A percentile compares a stretch with the other conserved stretches of the same genome.
phyloP scores from a whole-genome alignment of 2,113 vertebrate genomes.

The Butorides virescens region DNA sequence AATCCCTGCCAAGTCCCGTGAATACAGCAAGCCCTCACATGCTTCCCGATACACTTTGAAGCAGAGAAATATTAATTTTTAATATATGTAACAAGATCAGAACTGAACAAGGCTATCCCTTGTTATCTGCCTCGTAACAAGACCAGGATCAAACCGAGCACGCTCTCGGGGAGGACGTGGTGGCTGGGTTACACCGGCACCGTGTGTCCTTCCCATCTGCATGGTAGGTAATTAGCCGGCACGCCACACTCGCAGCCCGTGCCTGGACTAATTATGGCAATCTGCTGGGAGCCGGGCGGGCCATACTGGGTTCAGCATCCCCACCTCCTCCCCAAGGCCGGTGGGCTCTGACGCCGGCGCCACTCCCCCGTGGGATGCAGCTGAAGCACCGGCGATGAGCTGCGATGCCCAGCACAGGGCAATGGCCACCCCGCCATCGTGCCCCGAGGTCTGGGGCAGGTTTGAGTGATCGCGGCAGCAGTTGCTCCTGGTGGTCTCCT shows the following conservation, averaged over 20 bases:
- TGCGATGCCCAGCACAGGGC: not conserved
- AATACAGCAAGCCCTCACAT: not conserved
- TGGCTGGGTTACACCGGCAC: not conserved
- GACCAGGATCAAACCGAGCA: not conserved
- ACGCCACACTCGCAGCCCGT: not conserved
- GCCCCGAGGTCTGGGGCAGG: not conserved
- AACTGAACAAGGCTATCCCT: not conserved
- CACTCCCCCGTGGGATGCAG: not conserved
- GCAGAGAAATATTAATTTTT: not conserved
- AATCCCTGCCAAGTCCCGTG: not conserved
- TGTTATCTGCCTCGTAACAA: not conserved
- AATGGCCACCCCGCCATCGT: accelerated
- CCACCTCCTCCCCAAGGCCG: not conserved
- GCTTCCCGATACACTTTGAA: accelerated
- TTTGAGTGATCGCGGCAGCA: accelerated
- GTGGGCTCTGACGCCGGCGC: not conserved
- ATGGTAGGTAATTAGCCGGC: not conserved
- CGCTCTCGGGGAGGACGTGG: accelerated
- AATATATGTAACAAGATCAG: not conserved
- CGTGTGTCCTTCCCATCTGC: not conserved
- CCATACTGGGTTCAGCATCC: not conserved
- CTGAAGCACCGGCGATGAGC: not conserved
- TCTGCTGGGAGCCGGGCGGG: accelerated
- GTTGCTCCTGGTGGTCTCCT: not conserved
- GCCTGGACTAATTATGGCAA: not conserved